A percentile compares a stretch with the other conserved stretches of the same genome.
phyloP scores from a whole-genome alignment of 2,888 invertebrate genomes.

The Acronicta psi region DNA sequence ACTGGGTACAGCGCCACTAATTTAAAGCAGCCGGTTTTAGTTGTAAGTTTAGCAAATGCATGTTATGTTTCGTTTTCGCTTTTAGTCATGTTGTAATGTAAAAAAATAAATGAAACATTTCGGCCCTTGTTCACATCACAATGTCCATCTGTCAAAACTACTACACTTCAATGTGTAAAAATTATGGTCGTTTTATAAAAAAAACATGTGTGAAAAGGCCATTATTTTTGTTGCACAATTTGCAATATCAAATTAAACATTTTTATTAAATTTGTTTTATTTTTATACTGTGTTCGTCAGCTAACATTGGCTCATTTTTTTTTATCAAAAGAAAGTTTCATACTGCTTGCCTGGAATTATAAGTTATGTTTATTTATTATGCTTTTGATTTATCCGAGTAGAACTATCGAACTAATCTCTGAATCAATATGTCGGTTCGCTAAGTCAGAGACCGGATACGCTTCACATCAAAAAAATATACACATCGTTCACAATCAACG shows the following conservation, averaged over 20 bases:
- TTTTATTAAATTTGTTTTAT: conserved; percentile 2
- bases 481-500: conserved; percentile 16
- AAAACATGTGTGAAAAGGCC: not conserved
- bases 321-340: not conserved
- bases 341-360: conserved; percentile 36
- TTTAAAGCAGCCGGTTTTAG: conserved; percentile 5
- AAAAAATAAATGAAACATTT: not conserved
- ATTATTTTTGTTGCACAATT: not conserved
- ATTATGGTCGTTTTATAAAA: too few species aligned
- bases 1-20: conserved; percentile 22
- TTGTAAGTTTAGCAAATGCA: conserved; percentile 19
- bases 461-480: conserved; percentile 2
- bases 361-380: conserved; percentile 23
- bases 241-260: conserved; percentile 8
- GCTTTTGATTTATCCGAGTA: conserved; percentile 30
- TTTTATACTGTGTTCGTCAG: conserved; percentile 2
- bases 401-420: conserved; percentile 53
- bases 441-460: conserved; percentile 7
- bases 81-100: conserved; percentile 20
- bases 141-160: too few species aligned
- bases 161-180: too few species aligned
- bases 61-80: conserved; percentile 22
- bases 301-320: not conserved
- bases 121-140: not conserved
- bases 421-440: conserved; percentile 12